These are phyloP conservation scores for Trachemys scripta DNA, from an alignment of 2,113 vertebrate genomes.

Conservation along the genomic window DNA sequence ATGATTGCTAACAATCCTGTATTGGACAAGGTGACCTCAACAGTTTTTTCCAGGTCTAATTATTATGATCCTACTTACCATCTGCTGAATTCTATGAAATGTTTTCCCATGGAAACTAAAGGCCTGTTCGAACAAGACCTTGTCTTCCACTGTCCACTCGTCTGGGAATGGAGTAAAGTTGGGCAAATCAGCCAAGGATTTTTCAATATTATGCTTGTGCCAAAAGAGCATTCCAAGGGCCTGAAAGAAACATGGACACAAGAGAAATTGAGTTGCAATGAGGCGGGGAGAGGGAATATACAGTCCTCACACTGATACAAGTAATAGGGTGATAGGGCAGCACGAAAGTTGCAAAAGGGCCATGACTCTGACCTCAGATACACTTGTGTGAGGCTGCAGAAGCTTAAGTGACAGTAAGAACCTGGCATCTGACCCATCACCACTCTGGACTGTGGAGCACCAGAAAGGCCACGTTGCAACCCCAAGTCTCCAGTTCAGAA, in stretches of 20 bases:
- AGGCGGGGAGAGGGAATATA: not conserved
- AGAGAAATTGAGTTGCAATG: not conserved
- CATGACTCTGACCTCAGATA: not conserved
- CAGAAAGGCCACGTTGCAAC: not conserved
- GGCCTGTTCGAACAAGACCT: slow-evolving; percentile 95
- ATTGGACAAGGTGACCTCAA: rapidly evolving
- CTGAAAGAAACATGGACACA: slow-evolving; percentile 73
- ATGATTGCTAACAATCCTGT: not conserved
- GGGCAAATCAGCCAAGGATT: slow-evolving; percentile 94
- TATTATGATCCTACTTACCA: slow-evolving; percentile 83
- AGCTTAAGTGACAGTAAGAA: not conserved
- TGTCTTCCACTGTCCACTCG: slow-evolving; percentile 98
- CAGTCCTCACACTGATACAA: not conserved
- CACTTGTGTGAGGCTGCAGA: not conserved
- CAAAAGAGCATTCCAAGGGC: slow-evolving; percentile 98
- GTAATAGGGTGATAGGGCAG: not conserved
- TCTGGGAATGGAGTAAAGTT: slow-evolving; percentile 98
- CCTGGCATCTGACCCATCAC: not conserved
- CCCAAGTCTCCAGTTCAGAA: not conserved
- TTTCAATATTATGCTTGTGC: slow-evolving; percentile 98
- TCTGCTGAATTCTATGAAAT: slow-evolving; percentile 97
- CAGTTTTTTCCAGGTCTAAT: not conserved
- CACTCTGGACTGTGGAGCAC: not conserved
- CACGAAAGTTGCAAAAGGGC: not conserved
- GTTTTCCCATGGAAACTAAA: slow-evolving; percentile 98